These are phyloP conservation scores for Eledone cirrhosa DNA, from an alignment of 2,888 invertebrate genomes.

Conservation along the genomic window DNA sequence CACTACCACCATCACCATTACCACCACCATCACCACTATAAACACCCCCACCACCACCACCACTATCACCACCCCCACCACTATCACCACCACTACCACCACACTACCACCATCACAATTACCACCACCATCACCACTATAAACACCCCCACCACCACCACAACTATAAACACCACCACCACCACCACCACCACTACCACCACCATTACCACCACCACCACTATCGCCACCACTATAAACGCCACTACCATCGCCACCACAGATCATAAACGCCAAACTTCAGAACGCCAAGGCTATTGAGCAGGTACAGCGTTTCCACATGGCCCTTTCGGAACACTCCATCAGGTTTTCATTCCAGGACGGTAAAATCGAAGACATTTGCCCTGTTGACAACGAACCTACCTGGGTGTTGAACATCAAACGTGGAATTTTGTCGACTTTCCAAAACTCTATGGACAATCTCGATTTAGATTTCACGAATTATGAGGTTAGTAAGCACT, in stretches of 20 bases:
- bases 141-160: too few relatives aligned
- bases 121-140: neutral
- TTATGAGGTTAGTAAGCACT: conserved; percentile 44
- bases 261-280: neutral
- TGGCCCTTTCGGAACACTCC: conserved; percentile 65
- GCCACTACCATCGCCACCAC: too few relatives aligned
- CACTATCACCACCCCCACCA: too few relatives aligned
- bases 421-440: conserved; percentile 84
- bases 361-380: conserved; percentile 81
- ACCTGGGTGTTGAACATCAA: conserved; percentile 88
- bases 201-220: neutral
- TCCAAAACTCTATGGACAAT: conserved; percentile 87
- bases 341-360: conserved; percentile 82
- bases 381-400: conserved; percentile 81
- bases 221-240: too few relatives aligned
- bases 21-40: neutral
- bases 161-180: too few relatives aligned
- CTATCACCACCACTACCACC: too few relatives aligned
- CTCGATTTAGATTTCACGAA: conserved; percentile 74
- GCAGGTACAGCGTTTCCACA: neutral
- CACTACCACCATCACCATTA: too few relatives aligned
- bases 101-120: too few relatives aligned
- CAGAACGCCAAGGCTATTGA: neutral
- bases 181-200: neutral
- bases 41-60: too few relatives aligned